A percentile compares a stretch with the other conserved stretches of the same genome.
phyloP scores from a whole-genome alignment of 2,113 vertebrate genomes.

The Salvelinus alpinus region DNA sequence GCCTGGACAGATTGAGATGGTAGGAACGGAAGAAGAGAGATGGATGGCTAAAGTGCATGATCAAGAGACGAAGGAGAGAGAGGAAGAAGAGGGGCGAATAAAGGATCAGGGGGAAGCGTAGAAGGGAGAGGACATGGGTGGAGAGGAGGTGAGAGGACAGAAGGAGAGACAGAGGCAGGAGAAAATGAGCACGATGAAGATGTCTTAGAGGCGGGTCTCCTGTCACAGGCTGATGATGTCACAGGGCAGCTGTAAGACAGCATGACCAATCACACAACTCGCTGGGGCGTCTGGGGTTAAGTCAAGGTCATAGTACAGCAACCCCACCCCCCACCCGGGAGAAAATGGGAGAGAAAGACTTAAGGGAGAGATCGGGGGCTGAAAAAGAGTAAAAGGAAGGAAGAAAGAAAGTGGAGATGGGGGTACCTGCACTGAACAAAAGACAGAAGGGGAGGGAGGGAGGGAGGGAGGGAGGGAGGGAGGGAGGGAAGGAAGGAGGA shows the following conservation, averaged over 20 bases:
- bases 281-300: slow-evolving; percentile 53
- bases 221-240: slow-evolving; percentile 32
- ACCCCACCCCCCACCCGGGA: slow-evolving; percentile 16
- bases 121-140: not conserved
- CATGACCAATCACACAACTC: slow-evolving; percentile 37
- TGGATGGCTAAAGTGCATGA: slow-evolving; percentile 73
- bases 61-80: slow-evolving; percentile 45
- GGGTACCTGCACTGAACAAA: too few species aligned
- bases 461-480: too few species aligned
- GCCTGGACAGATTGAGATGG: slow-evolving; percentile 63
- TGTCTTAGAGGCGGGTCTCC: slow-evolving; percentile 55
- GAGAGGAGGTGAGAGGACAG: not conserved
- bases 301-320: slow-evolving; percentile 51
- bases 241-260: slow-evolving; percentile 21
- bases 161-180: not conserved
- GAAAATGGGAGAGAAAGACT: not conserved
- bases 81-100: slow-evolving; percentile 4
- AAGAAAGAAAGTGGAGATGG: slow-evolving; percentile 1
- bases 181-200: slow-evolving; percentile 41
- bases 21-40: slow-evolving; percentile 65
- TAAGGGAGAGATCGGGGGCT: not conserved
- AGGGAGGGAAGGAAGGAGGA: too few species aligned
- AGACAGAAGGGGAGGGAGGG: not conserved
- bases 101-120: slow-evolving; percentile 34
- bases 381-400: not conserved